Conservation (phyloP, 30 jellyfish, hydroid and myxozoan species). For the Sanderia malayensis region DNA sequence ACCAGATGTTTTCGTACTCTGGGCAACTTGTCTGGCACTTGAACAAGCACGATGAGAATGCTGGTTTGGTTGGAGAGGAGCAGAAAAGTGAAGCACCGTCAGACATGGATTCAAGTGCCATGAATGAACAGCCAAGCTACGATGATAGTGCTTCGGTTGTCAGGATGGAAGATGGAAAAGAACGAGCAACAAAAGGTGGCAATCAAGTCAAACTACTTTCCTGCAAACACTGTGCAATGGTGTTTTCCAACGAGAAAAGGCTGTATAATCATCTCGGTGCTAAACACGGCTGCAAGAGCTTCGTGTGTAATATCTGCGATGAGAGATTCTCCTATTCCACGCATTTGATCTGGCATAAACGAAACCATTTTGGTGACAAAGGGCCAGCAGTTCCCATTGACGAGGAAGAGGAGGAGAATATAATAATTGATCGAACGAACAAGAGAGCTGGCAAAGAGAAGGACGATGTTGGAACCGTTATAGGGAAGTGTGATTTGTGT, state of each 20-base stretch:
- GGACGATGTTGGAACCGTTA: neutral
- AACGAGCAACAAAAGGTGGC: neutral
- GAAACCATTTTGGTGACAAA: constrained; percentile 54
- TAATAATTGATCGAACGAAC: constrained; percentile 12
- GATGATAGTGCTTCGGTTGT: neutral
- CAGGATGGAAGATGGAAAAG: neutral
- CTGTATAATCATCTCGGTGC: constrained; percentile 78
- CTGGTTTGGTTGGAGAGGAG: neutral
- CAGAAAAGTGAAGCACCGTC: neutral
- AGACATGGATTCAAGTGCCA: neutral
- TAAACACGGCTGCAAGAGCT: constrained; percentile 74
- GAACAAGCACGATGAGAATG: constrained; percentile 57
- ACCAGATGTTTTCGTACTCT: constrained; percentile 61
- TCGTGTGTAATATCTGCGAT: constrained; percentile 69
- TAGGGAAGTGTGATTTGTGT: neutral
- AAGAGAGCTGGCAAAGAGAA: constrained; percentile 7
- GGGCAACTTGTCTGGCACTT: constrained; percentile 73
- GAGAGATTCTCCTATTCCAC: constrained; percentile 66
- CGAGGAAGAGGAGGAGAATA: constrained; percentile 15
- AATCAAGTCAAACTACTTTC: neutral
- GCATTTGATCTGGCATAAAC: constrained; percentile 70
- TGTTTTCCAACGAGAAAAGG: constrained; percentile 69
- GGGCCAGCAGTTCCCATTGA: constrained; percentile 23
- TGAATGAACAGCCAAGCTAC: neutral
- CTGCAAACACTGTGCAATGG: constrained; percentile 59